These are phyloP conservation scores for Spodoptera litura DNA, from an alignment of 1,140 invertebrate species.

Conservation along the genomic window DNA sequence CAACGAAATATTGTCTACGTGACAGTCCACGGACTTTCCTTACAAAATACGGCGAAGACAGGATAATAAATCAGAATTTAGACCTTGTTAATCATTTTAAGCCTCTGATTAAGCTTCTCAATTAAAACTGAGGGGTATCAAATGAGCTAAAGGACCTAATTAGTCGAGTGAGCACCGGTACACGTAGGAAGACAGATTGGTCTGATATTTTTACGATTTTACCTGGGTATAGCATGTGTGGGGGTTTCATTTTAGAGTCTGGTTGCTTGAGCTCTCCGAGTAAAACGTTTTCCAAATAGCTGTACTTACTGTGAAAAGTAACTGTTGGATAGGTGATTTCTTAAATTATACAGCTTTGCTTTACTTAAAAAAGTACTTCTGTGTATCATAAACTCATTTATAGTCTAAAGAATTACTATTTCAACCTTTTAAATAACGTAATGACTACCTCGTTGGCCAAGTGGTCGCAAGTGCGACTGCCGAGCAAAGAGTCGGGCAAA, in stretches of 20 bases:
- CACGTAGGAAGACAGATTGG: neutral
- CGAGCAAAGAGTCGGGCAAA: too few relatives aligned
- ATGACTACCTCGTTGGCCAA: too few relatives aligned
- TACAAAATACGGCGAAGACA: conserved; percentile 4
- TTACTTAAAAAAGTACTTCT: too few relatives aligned
- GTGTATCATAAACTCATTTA: too few relatives aligned
- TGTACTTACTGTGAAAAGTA: too few relatives aligned
- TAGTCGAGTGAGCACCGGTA: conserved; percentile 12
- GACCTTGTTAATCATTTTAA: conserved; percentile 23
- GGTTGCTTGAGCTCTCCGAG: too few relatives aligned
- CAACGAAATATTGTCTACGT: neutral
- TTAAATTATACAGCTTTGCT: too few relatives aligned
- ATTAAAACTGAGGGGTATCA: conserved; percentile 21
- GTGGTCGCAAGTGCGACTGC: too few relatives aligned
- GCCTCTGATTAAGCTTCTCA: conserved; percentile 21
- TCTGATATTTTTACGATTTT: neutral
- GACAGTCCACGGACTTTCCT: neutral
- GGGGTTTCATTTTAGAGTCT: neutral
- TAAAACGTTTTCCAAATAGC: too few relatives aligned
- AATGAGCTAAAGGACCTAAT: conserved; percentile 23
- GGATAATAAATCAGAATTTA: conserved; percentile 11
- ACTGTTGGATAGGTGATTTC: too few relatives aligned
- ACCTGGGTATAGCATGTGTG: neutral
- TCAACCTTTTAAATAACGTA: too few relatives aligned
- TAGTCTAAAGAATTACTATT: too few relatives aligned